Evolutionary conservation across 2,888 invertebrate species (phyloP).

Genomic region (Spilosoma lubricipeda): DNA sequence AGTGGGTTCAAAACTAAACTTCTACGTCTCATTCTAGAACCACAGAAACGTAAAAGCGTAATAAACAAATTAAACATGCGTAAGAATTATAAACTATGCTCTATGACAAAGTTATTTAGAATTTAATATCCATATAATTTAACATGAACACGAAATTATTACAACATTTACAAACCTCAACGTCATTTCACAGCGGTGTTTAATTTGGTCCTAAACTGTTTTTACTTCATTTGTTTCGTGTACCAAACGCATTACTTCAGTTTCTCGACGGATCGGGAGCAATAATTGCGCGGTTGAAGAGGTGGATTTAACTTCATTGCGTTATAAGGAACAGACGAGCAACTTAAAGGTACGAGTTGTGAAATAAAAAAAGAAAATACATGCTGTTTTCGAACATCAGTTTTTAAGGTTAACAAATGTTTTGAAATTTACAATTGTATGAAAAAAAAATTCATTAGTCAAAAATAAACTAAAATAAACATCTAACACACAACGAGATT

Average conservation of each 20-base stretch:
- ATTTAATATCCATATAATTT: constrained; percentile 21
- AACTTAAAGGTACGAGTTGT: constrained; percentile 20
- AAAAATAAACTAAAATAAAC: too few species aligned
- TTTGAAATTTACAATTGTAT: background rate
- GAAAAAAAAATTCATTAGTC: background rate
- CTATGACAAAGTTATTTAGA: constrained; percentile 1
- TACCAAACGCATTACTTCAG: constrained; percentile 74
- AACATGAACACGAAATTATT: constrained; percentile 45
- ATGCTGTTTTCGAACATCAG: background rate
- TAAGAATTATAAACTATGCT: background rate
- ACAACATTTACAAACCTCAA: constrained; percentile 41
- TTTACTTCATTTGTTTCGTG: constrained; percentile 69
- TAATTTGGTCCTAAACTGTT: constrained; percentile 59
- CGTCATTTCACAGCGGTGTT: constrained; percentile 41
- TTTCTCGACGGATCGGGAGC: constrained; percentile 68
- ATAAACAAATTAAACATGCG: background rate
- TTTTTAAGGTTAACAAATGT: background rate
- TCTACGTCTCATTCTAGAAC: background rate
- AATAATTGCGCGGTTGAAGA: constrained; percentile 77
- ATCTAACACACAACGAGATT: too few species aligned
- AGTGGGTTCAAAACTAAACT: background rate
- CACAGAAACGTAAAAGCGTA: background rate
- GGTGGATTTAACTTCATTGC: constrained; percentile 70
- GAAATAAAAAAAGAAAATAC: background rate
- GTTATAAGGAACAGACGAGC: constrained; percentile 56